phyloP scores from a whole-genome alignment of 2,888 invertebrate genomes.

The Tenthredo notha region DNA sequence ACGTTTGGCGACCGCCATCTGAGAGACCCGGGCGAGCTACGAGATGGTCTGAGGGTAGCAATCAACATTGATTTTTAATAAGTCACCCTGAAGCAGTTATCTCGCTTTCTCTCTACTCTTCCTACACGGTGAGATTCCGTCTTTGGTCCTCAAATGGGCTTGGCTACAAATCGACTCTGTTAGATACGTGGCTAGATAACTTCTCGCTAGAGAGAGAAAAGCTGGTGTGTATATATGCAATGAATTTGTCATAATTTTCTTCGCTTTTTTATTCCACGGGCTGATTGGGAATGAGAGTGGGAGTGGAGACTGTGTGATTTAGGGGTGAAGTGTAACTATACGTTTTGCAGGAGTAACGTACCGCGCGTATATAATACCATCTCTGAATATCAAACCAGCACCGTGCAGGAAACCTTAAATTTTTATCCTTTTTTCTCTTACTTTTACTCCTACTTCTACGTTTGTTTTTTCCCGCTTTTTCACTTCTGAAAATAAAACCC shows the following conservation, averaged over 20 bases:
- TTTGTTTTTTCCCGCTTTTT: constrained; percentile 1
- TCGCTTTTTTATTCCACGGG: constrained; percentile 13
- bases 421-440: constrained; percentile 4
- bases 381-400: constrained; percentile 42
- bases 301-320: constrained; percentile 13
- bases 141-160: not conserved
- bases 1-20: constrained; percentile 19
- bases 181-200: not conserved
- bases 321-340: constrained; percentile 18
- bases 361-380: constrained; percentile 11
- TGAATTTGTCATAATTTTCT: constrained; percentile 47
- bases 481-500: constrained; percentile 4
- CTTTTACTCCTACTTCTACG: not conserved
- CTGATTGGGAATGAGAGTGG: constrained; percentile 26
- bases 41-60: constrained; percentile 29
- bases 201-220: not conserved
- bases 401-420: not conserved
- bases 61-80: constrained; percentile 51
- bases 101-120: constrained; percentile 57
- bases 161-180: constrained; percentile 38
- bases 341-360: not conserved
- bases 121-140: constrained; percentile 13
- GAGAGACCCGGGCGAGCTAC: constrained; percentile 33
- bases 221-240: not conserved
- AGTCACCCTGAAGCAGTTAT: constrained; percentile 52